Base-by-base conservation (phyloP, 2,797 vertebrate species). In the Ctenopoma kingsleyae region DNA sequence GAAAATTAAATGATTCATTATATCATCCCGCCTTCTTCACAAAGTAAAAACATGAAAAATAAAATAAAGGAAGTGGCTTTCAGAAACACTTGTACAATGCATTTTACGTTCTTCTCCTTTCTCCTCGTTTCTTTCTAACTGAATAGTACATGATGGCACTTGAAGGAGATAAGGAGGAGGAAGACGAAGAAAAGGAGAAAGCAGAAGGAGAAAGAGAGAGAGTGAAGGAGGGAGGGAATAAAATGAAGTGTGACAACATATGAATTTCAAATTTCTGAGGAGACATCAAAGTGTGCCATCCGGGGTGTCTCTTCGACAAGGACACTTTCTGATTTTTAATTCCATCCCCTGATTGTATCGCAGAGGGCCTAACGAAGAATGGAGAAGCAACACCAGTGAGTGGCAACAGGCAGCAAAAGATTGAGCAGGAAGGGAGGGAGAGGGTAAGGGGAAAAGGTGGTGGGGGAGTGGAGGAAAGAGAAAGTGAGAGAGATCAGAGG, bases 191-290 rank as follows among this genome's bases (percentile, higher is more conserved):
- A 76, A 82, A 76, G 53, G 72, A 67, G 79, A 87, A 84, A 83
- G 82, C 76, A 65, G 63, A 71, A 73, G 65, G 67, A 67, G 44
- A 54, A 53, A 59, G 50, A 64, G 67, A 22, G 52, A 43, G 62
- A 41, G 36, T 15, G 46, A 38, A 76, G 68, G 80, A 69, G 80
- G 76, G 83, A 17, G 80, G 80, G 87, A 85, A 77, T 89, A 93
- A 94, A 93, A 94, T 93, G 90, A 94, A 94, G 92, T 94, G 94
- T 94, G 93, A 95, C 93, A 95, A 95, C 93, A 95, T 94, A 95
- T 95, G 94, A 95, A 95, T 95, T 95, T 95, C 93, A 94, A 94
- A 95, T 95, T 94, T 93, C 87, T 76, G 80, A 85, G 89, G 90
- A 92, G 92, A 94, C 94, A 94, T 95, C 93, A 95, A 95, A 95